Evolutionary conservation across 2,113 vertebrate species (phyloP), one percentile per base, ranked within the genome.

Genomic region (Tetraodon nigroviridis): DNA sequence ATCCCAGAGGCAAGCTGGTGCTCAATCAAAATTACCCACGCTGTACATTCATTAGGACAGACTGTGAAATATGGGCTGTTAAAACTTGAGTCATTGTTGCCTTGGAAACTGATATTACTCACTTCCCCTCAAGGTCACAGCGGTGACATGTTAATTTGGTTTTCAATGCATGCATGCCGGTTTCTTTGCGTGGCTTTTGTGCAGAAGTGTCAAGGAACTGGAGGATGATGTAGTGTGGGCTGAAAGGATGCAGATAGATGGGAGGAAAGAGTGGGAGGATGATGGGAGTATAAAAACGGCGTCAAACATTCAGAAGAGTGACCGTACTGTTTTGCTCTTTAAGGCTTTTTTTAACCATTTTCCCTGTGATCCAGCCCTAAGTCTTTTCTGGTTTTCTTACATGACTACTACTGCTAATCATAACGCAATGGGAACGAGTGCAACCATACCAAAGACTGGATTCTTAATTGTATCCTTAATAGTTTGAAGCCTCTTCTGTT

Each of bases 21-120:
- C 87, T 90, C 86, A 79, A 89, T 90, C 88, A 89, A 87, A 90
- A 89, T 90, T 86, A 91, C 69, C 68, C 87, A 61, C 67, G 71
- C 86, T 68, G 76, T 74, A 78, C 76, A 87, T 88, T 90, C 82
- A 90, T 91, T 87, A 89, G 79, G 77, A 62, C 19, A 20, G 66
- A 82, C 79, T 80, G 79, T 76, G 82, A 86, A 88, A 79, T 82
- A 81, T 73, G 79, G 79, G 79, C 85, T 74, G 83, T 78, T 87
- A 77, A 85, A 87, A 84, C 76, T 82, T 83, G 59, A 84, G 64
- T 74, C 76, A 80, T 79, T 83, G 86, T 90, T 71, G 74, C 85
- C 86, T 83, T 83, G 82, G 81, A 83, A 88, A 89, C 82, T 65
- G 73, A 81, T 71, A 84, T 86, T 75, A 78, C 67, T 78, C 75